These are phyloP conservation scores for Scrobipalpa atriplicella DNA, from an alignment of 2,888 invertebrate species.

Conservation along the genomic window DNA sequence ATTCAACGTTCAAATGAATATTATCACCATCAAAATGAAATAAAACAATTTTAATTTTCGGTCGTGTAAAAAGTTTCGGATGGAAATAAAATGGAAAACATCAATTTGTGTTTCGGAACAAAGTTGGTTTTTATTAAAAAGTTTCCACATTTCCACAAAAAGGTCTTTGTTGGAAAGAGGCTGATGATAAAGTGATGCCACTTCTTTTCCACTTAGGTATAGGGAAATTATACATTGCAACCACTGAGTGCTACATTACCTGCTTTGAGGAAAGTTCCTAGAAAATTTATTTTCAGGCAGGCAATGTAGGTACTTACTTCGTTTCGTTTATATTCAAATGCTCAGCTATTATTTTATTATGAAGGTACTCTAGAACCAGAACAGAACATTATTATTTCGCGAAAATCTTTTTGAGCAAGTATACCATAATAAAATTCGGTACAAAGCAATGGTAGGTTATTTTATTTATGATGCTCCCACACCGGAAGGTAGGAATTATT, in stretches of 20 bases:
- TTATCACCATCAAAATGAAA: neutral
- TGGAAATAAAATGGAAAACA: slow-evolving; percentile 10
- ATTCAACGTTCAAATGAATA: neutral
- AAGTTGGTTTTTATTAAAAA: slow-evolving; percentile 9
- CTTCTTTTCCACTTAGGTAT: neutral
- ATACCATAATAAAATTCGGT: no score
- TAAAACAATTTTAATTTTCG: neutral
- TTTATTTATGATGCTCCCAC: no score
- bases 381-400: no score
- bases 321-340: no score
- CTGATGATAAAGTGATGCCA: neutral
- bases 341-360: no score
- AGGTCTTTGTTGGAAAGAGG: neutral
- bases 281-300: neutral
- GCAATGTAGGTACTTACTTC: no score
- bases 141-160: slow-evolving; percentile 11
- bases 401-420: no score
- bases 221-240: neutral
- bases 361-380: no score
- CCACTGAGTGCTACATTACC: neutral
- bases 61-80: slow-evolving; percentile 4
- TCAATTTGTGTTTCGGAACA: neutral
- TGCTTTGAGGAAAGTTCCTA: slow-evolving; percentile 1
- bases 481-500: no score
- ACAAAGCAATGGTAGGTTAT: no score